phyloP scores from a whole-genome alignment of 1,140 invertebrate genomes.

The Drosophila albomicans region DNA sequence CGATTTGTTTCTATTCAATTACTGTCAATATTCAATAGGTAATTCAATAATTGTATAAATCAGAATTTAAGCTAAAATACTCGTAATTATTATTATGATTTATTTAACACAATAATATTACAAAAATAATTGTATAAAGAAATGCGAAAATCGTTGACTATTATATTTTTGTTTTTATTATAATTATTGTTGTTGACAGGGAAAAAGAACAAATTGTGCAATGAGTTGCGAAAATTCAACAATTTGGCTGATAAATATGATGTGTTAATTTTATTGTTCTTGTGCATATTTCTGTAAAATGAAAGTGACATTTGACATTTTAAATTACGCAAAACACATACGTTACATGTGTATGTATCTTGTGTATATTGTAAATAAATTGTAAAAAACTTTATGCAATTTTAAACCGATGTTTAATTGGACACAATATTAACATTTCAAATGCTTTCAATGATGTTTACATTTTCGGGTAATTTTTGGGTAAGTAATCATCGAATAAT shows the following conservation, averaged over 20 bases:
- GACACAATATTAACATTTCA: no score
- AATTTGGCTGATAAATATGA: constrained; percentile 11
- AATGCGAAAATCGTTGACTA: background rate
- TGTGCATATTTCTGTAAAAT: constrained; percentile 8
- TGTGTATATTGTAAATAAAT: constrained; percentile 48
- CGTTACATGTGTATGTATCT: constrained; percentile 3
- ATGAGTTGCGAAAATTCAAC: background rate
- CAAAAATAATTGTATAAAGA: background rate
- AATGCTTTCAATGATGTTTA: no score
- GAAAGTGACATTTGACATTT: constrained; percentile 4
- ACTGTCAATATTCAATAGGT: background rate
- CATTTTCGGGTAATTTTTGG: no score
- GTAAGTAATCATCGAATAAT: no score
- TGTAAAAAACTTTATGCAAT: constrained; percentile 36
- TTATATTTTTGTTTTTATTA: background rate
- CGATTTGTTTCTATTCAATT: background rate
- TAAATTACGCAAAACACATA: constrained; percentile 9
- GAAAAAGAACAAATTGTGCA: constrained; percentile 4
- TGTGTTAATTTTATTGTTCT: constrained; percentile 5
- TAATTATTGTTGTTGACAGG: constrained; percentile 2
- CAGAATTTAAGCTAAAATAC: background rate
- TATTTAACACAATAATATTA: background rate
- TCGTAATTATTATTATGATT: background rate
- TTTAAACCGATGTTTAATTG: constrained; percentile 16
- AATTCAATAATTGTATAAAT: background rate